phyloP scores from a whole-genome alignment of 2,113 vertebrate genomes.

The Theristicus caerulescens region DNA sequence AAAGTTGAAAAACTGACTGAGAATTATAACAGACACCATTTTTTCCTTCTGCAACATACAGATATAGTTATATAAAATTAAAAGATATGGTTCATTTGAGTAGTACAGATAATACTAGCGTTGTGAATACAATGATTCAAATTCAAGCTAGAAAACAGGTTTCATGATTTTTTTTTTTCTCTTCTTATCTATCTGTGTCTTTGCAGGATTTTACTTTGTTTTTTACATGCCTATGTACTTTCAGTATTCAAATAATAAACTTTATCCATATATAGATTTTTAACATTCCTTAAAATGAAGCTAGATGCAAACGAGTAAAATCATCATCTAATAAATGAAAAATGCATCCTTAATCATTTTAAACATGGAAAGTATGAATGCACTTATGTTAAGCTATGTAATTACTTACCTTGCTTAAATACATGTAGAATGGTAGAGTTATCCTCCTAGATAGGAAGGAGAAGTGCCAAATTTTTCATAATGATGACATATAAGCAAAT shows the following conservation, averaged over 20 bases:
- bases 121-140: background rate
- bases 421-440: background rate
- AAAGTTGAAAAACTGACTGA: background rate
- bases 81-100: background rate
- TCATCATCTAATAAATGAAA: background rate
- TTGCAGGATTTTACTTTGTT: background rate
- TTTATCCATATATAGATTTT: background rate
- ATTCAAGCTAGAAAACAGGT: background rate
- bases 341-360: background rate
- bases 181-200: background rate
- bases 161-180: background rate
- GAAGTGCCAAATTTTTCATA: background rate
- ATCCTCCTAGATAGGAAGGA: background rate
- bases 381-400: background rate
- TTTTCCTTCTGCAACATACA: background rate
- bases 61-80: background rate
- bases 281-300: background rate
- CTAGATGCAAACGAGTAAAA: background rate
- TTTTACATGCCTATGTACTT: background rate
- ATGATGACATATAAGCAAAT: background rate
- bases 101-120: background rate
- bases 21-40: background rate
- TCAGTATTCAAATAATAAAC: background rate
- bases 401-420: background rate
- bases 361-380: background rate